Evolutionary conservation across 2,888 invertebrate genomes (phyloP), one percentile per base, ranked within the genome.

Genomic region (Abrostola tripartita): DNA sequence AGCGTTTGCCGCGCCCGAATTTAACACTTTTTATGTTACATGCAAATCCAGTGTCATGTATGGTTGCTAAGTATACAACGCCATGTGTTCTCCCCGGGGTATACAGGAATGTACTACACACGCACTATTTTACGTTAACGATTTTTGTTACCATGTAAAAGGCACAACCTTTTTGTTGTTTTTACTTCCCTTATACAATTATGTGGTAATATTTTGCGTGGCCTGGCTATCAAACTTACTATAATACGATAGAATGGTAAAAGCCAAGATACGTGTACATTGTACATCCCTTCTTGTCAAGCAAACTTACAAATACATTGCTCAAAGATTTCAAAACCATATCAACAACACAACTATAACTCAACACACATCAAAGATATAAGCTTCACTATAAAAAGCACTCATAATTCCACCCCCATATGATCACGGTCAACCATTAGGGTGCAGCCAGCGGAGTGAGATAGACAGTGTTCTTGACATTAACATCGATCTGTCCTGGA

Each of bases 391-490:
- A n/a, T 24, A 24, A 24, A 24, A 24, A 24, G 24, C 24, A 24
- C 24, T 4, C 6, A 11, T 36, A n/a, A 7, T 51, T 49, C 35
- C 38, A 11, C 42, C 47, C 8, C 8, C 9, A 42, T 35, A 51
- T 53, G n/a, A 60, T 49, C 14, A 52, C 24, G 50, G 10, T 49
- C 24, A 51, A 42, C 44, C 42, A 56, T 37, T 38, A 51, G 61
- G 52, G 49, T 40, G 55, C 53, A 58, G 63, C 69, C 56, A 58
- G 58, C 64, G 41, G 62, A 56, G 52, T n/a, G 63, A 60, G 58
- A 67, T 57, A 54, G 65, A 54, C 63, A 68, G 66, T 77, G 82
- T 56, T 79, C 80, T 82, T 85, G 84, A 85, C 84, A 84, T 81
- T 74, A 79, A 71, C 78, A 69, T 66, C 42, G 69, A 59, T 65